Conservation (phyloP, 2,113 vertebrate genomes). For the Dasyurus viverrinus region DNA sequence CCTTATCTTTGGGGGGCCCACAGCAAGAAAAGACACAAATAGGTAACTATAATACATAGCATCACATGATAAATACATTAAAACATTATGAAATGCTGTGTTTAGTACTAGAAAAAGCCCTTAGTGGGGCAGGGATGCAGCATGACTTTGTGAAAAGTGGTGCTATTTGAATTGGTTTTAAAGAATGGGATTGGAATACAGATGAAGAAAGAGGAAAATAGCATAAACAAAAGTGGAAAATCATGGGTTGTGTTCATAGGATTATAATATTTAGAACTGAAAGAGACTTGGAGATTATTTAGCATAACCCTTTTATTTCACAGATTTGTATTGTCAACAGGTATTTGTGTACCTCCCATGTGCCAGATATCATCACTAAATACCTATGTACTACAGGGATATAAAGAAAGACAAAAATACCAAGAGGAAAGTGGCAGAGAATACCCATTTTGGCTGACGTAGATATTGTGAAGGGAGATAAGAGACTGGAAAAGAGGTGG, state of each 20-base stretch:
- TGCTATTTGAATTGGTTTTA: neutral
- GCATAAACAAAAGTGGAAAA: neutral
- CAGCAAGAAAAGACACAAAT: no score
- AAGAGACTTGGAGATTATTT: neutral
- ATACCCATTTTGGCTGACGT: neutral
- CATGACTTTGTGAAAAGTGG: neutral
- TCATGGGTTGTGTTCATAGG: neutral
- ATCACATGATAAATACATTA: neutral
- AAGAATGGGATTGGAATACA: neutral
- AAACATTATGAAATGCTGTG: neutral
- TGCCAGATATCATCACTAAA: neutral
- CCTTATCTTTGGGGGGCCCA: neutral
- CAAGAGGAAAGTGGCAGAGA: neutral
- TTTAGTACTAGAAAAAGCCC: neutral
- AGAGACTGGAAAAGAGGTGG: neutral
- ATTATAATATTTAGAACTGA: no score
- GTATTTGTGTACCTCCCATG: neutral
- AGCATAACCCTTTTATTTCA: neutral
- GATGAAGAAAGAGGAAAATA: neutral
- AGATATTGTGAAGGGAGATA: neutral
- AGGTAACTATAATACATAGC: neutral
- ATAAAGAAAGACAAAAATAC: neutral
- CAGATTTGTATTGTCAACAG: no score
- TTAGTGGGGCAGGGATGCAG: neutral
- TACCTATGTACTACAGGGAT: neutral